Evolutionary conservation across 2,797 vertebrate species (phyloP).

Genomic region (Oceanodroma leucorhoa): DNA sequence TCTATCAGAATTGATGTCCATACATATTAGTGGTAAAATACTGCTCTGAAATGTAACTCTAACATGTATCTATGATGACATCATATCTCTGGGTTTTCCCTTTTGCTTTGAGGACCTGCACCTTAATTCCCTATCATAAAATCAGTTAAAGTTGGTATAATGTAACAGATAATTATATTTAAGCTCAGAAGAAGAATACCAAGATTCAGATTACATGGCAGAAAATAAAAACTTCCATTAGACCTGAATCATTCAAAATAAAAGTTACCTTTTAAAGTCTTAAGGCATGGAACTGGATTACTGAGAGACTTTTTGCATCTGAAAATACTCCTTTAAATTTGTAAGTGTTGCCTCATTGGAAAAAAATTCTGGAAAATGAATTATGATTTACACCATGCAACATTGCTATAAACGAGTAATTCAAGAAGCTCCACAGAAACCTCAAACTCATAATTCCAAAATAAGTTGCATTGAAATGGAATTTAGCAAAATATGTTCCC

Average conservation of each 20-base stretch:
- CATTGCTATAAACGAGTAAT: conserved; percentile 45
- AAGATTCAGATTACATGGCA: background rate
- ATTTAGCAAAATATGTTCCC: background rate
- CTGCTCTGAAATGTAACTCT: background rate
- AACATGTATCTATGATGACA: background rate
- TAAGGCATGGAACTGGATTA: background rate
- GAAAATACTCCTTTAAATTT: conserved; percentile 34
- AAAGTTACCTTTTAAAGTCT: conserved; percentile 5
- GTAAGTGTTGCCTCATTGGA: background rate
- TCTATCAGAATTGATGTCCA: background rate
- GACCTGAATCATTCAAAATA: background rate
- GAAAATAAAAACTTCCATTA: conserved; percentile 27
- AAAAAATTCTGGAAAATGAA: background rate
- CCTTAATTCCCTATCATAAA: conserved; percentile 1
- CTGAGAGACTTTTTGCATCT: background rate
- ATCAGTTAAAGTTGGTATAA: background rate
- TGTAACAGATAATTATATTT: conserved; percentile 4
- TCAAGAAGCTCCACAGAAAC: conserved; percentile 6
- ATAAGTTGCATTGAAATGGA: background rate
- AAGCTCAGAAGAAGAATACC: conserved; percentile 1
- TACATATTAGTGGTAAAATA: background rate
- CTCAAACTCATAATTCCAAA: background rate
- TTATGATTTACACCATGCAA: background rate
- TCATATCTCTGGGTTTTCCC: background rate
- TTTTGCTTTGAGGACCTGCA: conserved; percentile 14